Conservation (phyloP, 2,113 vertebrate species). For the Tychaedon coryphoeus region DNA sequence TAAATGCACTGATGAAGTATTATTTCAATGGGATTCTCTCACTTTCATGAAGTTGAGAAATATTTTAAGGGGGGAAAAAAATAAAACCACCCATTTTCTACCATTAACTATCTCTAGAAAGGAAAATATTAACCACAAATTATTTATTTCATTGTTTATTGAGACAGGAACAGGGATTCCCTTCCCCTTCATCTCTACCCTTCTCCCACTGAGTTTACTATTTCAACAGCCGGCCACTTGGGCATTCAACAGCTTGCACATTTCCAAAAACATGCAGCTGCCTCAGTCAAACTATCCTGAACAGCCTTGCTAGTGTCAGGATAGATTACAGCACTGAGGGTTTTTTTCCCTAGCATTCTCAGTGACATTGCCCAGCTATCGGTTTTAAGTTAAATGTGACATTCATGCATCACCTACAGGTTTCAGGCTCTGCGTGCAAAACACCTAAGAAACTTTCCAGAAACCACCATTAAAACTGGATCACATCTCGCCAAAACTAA, state of each 20-base stretch:
- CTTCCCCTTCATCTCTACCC: neutral
- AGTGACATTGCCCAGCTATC: neutral
- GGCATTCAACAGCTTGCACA: neutral
- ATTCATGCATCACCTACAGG: neutral
- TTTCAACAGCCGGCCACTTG: neutral
- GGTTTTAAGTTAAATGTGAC: neutral
- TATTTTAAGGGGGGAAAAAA: accelerated
- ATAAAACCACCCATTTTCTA: neutral
- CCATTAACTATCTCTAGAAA: neutral
- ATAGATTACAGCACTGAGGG: neutral
- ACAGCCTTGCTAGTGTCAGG: neutral
- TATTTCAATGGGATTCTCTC: neutral
- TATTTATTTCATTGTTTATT: neutral
- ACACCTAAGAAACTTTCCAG: neutral
- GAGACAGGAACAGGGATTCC: neutral
- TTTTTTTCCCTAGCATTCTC: neutral
- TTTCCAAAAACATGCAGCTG: neutral
- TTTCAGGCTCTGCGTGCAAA: neutral
- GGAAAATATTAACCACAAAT: neutral
- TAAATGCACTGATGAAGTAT: neutral
- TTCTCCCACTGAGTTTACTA: neutral
- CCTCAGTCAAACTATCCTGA: neutral
- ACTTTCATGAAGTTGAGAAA: neutral
- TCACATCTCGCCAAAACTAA: neutral
- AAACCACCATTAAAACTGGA: neutral